Evolutionary conservation across 2,113 vertebrate genomes (phyloP), one percentile per base, ranked within the genome.

Genomic region (Nanger granti): DNA sequence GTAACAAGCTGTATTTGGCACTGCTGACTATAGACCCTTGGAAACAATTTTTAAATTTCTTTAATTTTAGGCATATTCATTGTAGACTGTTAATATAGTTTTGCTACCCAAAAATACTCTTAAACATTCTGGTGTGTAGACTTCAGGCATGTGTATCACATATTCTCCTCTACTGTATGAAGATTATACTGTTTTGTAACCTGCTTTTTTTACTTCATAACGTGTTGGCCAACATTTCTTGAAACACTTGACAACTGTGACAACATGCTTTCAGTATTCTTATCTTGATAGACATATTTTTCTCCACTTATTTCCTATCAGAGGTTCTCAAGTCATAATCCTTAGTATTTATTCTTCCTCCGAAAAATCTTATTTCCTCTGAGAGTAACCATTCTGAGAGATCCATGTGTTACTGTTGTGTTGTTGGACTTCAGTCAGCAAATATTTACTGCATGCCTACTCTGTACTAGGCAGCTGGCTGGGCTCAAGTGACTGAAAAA

Each of bases 221-320:
- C 52, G 64, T 26, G 15, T 93, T 95, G 26, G 26, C 55, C 76
- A 96, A 31, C 47, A n/a, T 69, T 94, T 92, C 62, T 64, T 69
- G 52, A 89, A 93, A 90, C 55, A 79, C 87, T 95, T 96, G 69
- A 89, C 18, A 44, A 84, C 66, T 95, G 0, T 87, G 83, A 84
- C 87, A 94, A 12, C 69, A 52, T 92, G 44, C 57, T 96, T 90
- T 94, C n/a, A 76, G 6, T 86, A 76, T 95, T 94, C 83, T 95
- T 94, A 60, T 97, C 87, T 93, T 97, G 88, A 96, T 73, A 17
- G 44, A 80, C n/a, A 26, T 64, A 49, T 91, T 96, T 96, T 89
- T 89, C 44, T 95, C 41, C 55, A 59, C 41, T 97, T 96, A 87
- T 11, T 91, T 97, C 66, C 66, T 97, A 5, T 97, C 93, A 66